phyloP scores from a whole-genome alignment of 2,888 invertebrate genomes.

The Polietes domitor region DNA sequence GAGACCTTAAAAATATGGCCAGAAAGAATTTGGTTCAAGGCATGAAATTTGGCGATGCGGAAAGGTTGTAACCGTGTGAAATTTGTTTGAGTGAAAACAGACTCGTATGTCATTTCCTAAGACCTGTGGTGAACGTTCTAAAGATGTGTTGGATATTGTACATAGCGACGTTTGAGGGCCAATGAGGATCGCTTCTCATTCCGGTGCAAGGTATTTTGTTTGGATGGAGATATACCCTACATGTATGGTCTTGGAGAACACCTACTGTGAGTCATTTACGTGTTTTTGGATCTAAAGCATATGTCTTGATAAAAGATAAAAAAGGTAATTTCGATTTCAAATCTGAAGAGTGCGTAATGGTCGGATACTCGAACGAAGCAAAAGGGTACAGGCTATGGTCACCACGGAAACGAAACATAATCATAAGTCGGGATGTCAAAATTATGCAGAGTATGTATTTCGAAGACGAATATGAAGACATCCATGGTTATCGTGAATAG shows the following conservation, averaged over 20 bases:
- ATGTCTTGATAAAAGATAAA: conserved; percentile 50
- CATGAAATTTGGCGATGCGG: neutral
- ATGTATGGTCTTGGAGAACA: conserved; percentile 47
- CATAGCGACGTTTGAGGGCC: conserved; percentile 40
- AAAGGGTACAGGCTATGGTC: conserved; percentile 64
- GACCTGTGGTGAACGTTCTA: neutral
- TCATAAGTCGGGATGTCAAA: conserved; percentile 63
- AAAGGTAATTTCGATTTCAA: conserved; percentile 59
- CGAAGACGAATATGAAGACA: conserved; percentile 38
- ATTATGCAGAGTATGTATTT: conserved; percentile 52
- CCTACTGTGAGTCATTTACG: conserved; percentile 48
- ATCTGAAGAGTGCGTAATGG: conserved; percentile 55
- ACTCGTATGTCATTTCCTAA: conserved; percentile 17
- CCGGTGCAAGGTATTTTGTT: neutral
- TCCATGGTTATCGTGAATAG: neutral
- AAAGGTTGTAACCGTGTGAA: conserved; percentile 23
- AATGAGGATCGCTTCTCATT: conserved; percentile 10
- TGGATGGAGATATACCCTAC: conserved; percentile 51
- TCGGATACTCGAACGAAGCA: conserved; percentile 58
- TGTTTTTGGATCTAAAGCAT: conserved; percentile 49
- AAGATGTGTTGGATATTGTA: conserved; percentile 13
- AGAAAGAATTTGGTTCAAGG: neutral
- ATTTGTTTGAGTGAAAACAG: conserved; percentile 17
- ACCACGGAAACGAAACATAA: conserved; percentile 35
- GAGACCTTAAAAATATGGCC: neutral